A percentile compares a stretch with the other conserved stretches of the same genome.
Conservation (phyloP, 1,140 invertebrate genomes). For the Wasmannia auropunctata region DNA sequence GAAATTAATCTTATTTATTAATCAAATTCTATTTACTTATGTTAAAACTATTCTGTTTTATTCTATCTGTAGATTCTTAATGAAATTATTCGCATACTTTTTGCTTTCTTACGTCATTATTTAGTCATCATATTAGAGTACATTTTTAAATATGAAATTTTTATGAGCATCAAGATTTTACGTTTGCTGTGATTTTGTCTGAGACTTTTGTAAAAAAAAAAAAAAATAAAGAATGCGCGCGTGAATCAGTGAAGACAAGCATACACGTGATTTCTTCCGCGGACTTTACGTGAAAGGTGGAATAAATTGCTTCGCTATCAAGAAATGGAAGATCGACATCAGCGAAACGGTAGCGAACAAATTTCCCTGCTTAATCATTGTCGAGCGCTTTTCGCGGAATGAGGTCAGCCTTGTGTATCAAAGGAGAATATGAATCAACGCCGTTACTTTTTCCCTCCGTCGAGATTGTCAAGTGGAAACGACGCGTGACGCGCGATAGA, state of each 20-base stretch:
- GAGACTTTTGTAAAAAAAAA: not conserved
- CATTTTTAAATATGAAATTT: not conserved
- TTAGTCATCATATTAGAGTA: not conserved
- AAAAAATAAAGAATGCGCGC: not conserved
- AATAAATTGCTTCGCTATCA: slow-evolving; percentile 41
- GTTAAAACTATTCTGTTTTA: not conserved
- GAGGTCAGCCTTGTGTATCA: slow-evolving; percentile 45
- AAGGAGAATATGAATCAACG: slow-evolving; percentile 47
- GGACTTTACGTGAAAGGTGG: not conserved
- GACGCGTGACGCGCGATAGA: slow-evolving; percentile 19
- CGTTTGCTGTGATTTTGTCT: not conserved
- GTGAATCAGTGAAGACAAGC: not conserved
- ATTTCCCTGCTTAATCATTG: slow-evolving; percentile 62
- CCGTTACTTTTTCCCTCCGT: slow-evolving; percentile 25
- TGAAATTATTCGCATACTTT: not conserved
- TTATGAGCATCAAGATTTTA: not conserved
- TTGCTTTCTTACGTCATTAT: not conserved
- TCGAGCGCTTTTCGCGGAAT: slow-evolving; percentile 47
- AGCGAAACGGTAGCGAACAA: slow-evolving; percentile 17
- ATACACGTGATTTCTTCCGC: slow-evolving; percentile 31
- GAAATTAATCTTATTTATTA: not conserved
- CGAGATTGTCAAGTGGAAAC: slow-evolving; percentile 35
- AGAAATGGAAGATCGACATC: slow-evolving; percentile 38
- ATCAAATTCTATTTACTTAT: not conserved
- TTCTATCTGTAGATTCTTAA: not conserved